Percentiles rank a stretch among this genome's conserved stretches.
Evolutionary conservation across 1,140 invertebrate genomes (phyloP).

Genomic region (Holotrichia oblita): DNA sequence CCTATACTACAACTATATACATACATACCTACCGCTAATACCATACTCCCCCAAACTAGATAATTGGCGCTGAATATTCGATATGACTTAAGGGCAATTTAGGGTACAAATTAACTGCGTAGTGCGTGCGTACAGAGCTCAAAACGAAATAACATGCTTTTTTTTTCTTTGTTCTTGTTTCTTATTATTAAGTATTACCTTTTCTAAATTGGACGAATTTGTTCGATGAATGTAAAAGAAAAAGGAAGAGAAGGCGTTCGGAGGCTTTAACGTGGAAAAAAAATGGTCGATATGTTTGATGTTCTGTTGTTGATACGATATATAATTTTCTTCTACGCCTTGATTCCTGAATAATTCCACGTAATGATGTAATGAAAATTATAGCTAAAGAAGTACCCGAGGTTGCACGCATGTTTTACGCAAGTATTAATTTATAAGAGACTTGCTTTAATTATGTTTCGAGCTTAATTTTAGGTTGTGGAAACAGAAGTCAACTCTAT

Average conservation of each 20-base stretch:
- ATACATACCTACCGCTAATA: neutral
- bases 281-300: too few relatives aligned
- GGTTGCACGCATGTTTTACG: neutral
- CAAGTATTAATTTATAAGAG: neutral
- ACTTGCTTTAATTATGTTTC: too few relatives aligned
- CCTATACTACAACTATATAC: too few relatives aligned
- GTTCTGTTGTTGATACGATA: neutral
- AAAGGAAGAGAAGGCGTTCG: neutral
- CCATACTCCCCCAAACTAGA: conserved; percentile 5
- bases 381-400: neutral
- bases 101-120: neutral
- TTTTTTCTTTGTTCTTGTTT: neutral
- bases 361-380: neutral
- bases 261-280: too few relatives aligned
- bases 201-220: neutral
- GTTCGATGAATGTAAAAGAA: neutral
- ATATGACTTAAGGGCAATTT: conserved; percentile 1
- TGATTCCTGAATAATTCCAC: neutral
- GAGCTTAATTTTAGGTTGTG: too few relatives aligned
- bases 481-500: too few relatives aligned
- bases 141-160: neutral
- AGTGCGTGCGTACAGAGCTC: neutral
- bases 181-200: neutral
- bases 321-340: neutral
- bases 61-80: neutral